Evolutionary conservation across 1,140 invertebrate species (phyloP).

Genomic region (Leptinotarsa lineolata): DNA sequence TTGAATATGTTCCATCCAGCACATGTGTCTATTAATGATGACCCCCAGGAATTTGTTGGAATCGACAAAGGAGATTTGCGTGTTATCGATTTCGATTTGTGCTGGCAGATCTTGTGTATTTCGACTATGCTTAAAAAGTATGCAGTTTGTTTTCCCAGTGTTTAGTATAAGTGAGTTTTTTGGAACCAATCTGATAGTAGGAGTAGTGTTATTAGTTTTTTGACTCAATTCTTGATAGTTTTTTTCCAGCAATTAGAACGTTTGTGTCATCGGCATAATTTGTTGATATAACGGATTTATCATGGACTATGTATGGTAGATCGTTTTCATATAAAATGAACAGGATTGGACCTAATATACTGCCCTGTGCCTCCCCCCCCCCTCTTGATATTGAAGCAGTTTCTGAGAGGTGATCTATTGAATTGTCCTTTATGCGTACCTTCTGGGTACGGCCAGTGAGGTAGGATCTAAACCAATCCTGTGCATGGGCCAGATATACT

Average conservation of each 20-base stretch:
- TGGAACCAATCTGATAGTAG: neutral
- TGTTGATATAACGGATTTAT: neutral
- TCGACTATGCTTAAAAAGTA: neutral
- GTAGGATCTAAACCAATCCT: neutral
- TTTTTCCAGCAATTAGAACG: neutral
- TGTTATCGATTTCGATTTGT: too few species aligned
- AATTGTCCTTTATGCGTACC: neutral
- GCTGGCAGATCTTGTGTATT: neutral
- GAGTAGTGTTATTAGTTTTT: too few species aligned
- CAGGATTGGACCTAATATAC: constrained; percentile 2
- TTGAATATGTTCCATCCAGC: too few species aligned
- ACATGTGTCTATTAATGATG: too few species aligned
- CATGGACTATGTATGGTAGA: neutral
- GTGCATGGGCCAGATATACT: neutral
- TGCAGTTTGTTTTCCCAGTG: neutral
- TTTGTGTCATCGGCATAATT: neutral
- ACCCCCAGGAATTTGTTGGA: too few species aligned
- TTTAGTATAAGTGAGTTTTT: neutral
- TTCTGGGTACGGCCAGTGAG: neutral
- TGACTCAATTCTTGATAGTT: neutral
- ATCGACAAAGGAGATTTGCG: too few species aligned
- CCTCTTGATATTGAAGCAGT: too few species aligned
- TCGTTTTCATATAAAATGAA: constrained; percentile 6
- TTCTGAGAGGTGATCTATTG: neutral
- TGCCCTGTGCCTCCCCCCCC: constrained; percentile 1